Conservation (phyloP, 2,113 vertebrate genomes). For the Lampris incognitus region DNA sequence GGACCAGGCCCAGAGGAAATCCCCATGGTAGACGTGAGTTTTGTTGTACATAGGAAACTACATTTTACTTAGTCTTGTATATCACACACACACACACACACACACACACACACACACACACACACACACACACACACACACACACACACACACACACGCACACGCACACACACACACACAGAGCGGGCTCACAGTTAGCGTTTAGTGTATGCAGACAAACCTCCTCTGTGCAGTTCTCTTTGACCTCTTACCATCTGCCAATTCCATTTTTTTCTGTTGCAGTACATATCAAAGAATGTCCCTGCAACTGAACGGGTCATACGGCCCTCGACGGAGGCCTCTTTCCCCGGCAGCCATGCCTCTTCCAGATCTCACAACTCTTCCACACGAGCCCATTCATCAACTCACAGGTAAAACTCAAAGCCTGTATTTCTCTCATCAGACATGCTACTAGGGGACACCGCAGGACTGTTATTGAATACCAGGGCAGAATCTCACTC, state of each 20-base stretch:
- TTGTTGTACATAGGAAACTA: constrained; percentile 10
- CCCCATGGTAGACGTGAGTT: constrained; percentile 95
- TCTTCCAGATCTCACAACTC: constrained; percentile 96
- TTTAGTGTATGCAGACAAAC: constrained; percentile 14
- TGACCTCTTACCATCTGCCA: constrained; percentile 30
- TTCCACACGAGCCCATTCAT: constrained; percentile 93
- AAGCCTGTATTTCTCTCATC: not conserved
- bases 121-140: not conserved
- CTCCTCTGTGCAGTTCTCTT: not conserved
- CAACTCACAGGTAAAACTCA: constrained; percentile 89
- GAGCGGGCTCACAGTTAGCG: constrained; percentile 16
- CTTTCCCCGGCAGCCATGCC: constrained; percentile 93
- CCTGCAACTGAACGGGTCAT: constrained; percentile 93
- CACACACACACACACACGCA: not conserved
- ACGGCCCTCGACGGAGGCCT: constrained; percentile 90
- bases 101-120: not conserved
- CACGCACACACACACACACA: not conserved
- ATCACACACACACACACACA: not conserved
- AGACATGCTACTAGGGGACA: not conserved
- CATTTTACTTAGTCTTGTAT: not conserved
- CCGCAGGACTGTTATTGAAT: not conserved
- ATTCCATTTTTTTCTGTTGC: constrained; percentile 53
- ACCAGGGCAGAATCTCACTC: not conserved
- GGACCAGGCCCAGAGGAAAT: constrained; percentile 96
- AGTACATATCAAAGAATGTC: constrained; percentile 97